phyloP scores from a whole-genome alignment of 2,888 invertebrate species.

The Capitulum mitella region DNA sequence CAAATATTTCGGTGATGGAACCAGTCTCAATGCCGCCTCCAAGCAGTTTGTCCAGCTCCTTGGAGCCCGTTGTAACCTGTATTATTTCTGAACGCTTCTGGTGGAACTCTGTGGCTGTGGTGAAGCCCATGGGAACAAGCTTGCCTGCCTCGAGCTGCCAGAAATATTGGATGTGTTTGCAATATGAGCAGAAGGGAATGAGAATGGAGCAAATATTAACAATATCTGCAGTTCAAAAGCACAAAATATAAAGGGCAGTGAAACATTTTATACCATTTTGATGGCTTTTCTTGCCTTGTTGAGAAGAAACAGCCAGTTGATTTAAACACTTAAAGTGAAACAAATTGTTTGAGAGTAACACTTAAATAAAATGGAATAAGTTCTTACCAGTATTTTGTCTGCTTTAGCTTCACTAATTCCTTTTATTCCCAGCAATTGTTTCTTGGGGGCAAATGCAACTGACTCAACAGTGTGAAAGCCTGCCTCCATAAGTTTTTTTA shows the following conservation, averaged over 20 bases:
- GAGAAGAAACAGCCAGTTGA: no score
- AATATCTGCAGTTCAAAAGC: no score
- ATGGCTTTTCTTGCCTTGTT: no score
- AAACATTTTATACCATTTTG: no score
- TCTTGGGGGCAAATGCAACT: conserved; percentile 90
- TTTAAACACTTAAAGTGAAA: no score
- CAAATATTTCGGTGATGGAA: conserved; percentile 96
- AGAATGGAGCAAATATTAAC: no score
- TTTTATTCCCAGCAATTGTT: conserved; percentile 75
- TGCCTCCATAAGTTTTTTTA: conserved; percentile 86
- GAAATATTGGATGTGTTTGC: no score
- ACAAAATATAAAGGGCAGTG: no score
- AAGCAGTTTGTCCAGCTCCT: conserved; percentile 61
- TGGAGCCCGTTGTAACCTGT: conserved; percentile 46
- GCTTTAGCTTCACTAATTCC: conserved; percentile 93
- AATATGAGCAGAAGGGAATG: no score
- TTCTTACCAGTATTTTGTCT: conserved; percentile 45
- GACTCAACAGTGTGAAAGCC: conserved; percentile 94
- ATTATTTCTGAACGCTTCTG: conserved; percentile 92
- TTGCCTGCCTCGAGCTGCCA: conserved; percentile 77
- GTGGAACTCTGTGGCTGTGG: conserved; percentile 93
- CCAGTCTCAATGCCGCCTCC: conserved; percentile 98
- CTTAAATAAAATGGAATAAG: no score
- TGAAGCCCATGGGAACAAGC: conserved; percentile 94
- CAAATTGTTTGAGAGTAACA: no score